A percentile compares a stretch with the other conserved stretches of the same genome.
Conservation (phyloP, 2,888 invertebrate species). For the Lysandra bellargus region DNA sequence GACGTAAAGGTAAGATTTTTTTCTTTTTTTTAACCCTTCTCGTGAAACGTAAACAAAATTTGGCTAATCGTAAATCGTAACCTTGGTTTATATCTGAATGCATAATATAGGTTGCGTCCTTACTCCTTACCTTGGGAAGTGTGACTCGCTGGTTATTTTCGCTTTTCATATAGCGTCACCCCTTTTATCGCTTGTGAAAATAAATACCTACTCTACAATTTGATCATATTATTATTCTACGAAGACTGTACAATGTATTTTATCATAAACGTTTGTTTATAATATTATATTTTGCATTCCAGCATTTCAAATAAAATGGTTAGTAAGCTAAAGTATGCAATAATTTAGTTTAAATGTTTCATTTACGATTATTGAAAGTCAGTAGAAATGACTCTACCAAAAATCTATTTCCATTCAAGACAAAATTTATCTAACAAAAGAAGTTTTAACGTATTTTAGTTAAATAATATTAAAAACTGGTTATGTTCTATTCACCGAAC, state of each 20-base stretch:
- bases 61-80: slow-evolving; percentile 47
- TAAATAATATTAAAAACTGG: neutral
- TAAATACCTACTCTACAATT: neutral
- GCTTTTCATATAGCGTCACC: slow-evolving; percentile 34
- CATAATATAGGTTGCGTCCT: slow-evolving; percentile 70
- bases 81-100: slow-evolving; percentile 71
- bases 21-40: neutral
- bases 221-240: no score
- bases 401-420: no score
- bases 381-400: no score
- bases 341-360: no score
- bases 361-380: no score
- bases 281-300: neutral
- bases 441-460: no score
- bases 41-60: slow-evolving; percentile 35
- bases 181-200: slow-evolving; percentile 2
- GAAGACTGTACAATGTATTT: neutral
- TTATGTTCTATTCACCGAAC: neutral
- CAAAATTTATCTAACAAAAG: no score
- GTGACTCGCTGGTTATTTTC: slow-evolving; percentile 71
- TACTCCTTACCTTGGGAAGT: slow-evolving; percentile 73
- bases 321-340: no score
- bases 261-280: neutral
- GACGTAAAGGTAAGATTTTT: slow-evolving; percentile 3
- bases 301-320: no score